Conservation (phyloP, 2,113 vertebrate genomes). For the Phylloscopus trochiloides region DNA sequence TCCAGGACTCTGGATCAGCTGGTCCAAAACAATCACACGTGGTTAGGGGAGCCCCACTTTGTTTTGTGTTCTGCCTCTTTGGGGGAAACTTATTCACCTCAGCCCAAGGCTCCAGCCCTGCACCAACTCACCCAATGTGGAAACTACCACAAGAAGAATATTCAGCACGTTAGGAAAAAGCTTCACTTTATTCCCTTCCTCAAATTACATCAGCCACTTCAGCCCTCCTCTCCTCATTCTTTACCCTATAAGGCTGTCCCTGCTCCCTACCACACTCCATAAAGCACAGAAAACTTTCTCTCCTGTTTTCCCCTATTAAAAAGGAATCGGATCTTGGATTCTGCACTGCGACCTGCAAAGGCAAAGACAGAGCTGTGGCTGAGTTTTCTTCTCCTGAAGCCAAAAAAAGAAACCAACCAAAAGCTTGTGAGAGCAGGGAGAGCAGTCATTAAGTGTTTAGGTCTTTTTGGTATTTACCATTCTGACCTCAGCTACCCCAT, state of each 20-base stretch:
- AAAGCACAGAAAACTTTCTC: not conserved
- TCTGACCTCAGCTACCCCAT: not conserved
- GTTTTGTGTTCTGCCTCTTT: not conserved
- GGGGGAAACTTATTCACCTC: not conserved
- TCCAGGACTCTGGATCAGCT: not conserved
- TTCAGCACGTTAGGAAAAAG: not conserved
- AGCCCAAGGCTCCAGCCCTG: not conserved
- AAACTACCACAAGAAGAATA: not conserved
- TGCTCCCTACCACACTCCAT: not conserved
- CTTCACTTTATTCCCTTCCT: not conserved
- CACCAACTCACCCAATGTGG: not conserved
- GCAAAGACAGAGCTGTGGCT: not conserved
- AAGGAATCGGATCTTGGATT: not conserved
- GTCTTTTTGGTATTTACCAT: not conserved
- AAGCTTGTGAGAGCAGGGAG: not conserved
- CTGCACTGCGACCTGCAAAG: not conserved
- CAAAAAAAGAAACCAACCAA: not conserved
- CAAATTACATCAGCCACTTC: slow-evolving; percentile 11
- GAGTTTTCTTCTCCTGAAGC: not conserved
- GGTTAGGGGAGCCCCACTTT: rapidly evolving
- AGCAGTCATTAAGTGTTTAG: not conserved
- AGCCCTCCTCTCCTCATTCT: slow-evolving; percentile 30
- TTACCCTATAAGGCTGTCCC: slow-evolving; percentile 65
- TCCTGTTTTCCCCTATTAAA: not conserved
- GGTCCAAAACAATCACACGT: rapidly evolving